These are phyloP conservation scores for Pangasius mekongensis DNA, from an alignment of 2,797 vertebrate genomes.

Conservation along the genomic window DNA sequence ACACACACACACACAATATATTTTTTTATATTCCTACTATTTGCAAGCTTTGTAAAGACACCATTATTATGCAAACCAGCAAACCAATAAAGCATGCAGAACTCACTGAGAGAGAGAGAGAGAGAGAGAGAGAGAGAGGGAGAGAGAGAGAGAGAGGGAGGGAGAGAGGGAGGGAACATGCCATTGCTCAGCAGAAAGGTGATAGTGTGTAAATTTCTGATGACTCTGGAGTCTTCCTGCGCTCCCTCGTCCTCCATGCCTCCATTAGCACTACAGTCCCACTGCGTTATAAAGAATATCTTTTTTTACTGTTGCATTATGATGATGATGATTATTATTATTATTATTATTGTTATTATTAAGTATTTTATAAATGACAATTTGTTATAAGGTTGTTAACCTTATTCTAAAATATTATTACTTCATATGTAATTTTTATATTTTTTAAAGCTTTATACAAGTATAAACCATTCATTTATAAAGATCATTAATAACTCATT, in stretches of 20 bases:
- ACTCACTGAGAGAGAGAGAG: neutral
- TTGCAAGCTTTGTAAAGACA: neutral
- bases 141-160: slow-evolving; percentile 2
- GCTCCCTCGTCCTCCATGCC: neutral
- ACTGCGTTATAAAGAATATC: neutral
- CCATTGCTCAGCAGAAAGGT: slow-evolving; percentile 66
- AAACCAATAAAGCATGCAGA: neutral
- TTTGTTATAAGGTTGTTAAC: neutral
- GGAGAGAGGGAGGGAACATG: neutral
- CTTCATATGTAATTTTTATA: neutral
- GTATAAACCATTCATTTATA: neutral
- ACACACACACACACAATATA: too few relatives aligned
- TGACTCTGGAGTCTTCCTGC: slow-evolving; percentile 50
- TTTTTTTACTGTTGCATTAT: neutral
- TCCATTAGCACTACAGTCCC: neutral
- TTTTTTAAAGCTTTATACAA: neutral
- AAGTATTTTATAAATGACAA: neutral
- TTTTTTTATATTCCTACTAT: neutral
- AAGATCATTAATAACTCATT: too few relatives aligned
- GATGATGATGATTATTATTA: neutral
- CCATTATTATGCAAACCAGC: neutral
- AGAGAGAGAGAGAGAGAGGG: neutral
- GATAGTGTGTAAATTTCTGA: slow-evolving; percentile 65
- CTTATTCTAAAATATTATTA: neutral
- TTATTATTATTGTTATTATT: neutral